Evolutionary conservation across 2,113 vertebrate genomes (phyloP).

Genomic region (Peromyscus leucopus): DNA sequence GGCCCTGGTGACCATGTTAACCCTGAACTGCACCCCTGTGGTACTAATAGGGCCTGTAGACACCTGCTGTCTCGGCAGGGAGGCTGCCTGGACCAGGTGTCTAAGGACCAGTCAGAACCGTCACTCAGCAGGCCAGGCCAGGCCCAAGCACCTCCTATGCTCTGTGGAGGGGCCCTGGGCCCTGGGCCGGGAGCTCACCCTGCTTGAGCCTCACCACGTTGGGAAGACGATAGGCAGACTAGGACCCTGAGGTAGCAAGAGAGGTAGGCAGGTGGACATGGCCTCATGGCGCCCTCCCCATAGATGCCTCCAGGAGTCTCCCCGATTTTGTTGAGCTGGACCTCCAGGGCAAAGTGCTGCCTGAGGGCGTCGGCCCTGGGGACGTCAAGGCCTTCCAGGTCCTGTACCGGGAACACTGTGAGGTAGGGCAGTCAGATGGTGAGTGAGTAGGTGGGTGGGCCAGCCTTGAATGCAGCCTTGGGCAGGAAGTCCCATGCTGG

Average conservation of each 20-base stretch:
- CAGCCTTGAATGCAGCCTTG: background rate
- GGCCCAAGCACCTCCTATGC: rapidly evolving
- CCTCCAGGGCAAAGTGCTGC: constrained; percentile 88
- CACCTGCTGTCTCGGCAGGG: background rate
- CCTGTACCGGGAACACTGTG: constrained; percentile 95
- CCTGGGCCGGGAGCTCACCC: too few species aligned
- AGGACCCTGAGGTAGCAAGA: background rate
- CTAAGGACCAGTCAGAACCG: background rate
- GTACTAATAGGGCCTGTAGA: background rate
- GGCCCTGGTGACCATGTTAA: background rate
- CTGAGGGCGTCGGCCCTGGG: constrained; percentile 90
- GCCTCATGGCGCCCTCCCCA: background rate
- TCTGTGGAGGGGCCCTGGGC: background rate
- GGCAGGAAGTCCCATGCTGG: background rate
- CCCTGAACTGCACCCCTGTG: background rate
- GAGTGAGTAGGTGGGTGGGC: background rate
- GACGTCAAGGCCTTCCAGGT: constrained; percentile 93
- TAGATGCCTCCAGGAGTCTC: constrained; percentile 91
- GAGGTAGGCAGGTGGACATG: background rate
- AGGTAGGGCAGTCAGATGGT: constrained; percentile 85
- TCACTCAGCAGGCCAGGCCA: background rate
- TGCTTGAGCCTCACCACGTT: background rate
- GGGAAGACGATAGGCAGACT: background rate
- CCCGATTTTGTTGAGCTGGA: constrained; percentile 93
- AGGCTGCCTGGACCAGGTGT: background rate